phyloP scores from a whole-genome alignment of 2,113 vertebrate species.

The Agapornis roseicollis region DNA sequence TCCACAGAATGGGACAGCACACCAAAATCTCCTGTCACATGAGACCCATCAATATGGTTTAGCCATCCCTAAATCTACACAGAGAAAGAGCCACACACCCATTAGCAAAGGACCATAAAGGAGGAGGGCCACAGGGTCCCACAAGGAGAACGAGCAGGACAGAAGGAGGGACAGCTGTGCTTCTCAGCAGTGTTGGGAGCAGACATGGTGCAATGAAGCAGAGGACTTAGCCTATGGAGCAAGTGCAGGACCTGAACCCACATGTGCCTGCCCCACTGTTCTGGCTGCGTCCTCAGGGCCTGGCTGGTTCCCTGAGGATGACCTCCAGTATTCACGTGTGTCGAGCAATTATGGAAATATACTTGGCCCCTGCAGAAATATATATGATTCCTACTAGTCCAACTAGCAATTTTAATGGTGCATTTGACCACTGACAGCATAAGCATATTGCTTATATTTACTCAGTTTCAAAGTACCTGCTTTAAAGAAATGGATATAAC shows the following conservation, averaged over 20 bases:
- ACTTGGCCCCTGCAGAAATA: neutral
- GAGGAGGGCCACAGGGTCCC: neutral
- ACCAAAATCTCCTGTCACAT: fast-evolving
- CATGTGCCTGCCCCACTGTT: fast-evolving
- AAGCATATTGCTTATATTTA: neutral
- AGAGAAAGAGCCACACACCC: neutral
- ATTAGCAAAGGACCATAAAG: neutral
- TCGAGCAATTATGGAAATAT: fast-evolving
- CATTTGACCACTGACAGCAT: neutral
- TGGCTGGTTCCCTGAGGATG: neutral
- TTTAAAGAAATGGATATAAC: neutral
- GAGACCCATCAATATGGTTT: neutral
- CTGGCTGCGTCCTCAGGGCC: no score
- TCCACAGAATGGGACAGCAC: neutral
- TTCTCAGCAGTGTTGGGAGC: neutral
- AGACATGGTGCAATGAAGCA: fast-evolving
- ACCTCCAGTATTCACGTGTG: fast-evolving
- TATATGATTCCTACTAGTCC: neutral
- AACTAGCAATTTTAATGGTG: neutral
- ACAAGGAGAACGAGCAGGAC: fast-evolving
- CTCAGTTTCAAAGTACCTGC: neutral
- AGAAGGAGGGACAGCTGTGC: neutral
- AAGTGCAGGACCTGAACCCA: neutral
- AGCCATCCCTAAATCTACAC: neutral
- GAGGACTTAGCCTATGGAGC: neutral